Conservation (phyloP, 2,113 vertebrate species). For the Trochalopteron elliotii region DNA sequence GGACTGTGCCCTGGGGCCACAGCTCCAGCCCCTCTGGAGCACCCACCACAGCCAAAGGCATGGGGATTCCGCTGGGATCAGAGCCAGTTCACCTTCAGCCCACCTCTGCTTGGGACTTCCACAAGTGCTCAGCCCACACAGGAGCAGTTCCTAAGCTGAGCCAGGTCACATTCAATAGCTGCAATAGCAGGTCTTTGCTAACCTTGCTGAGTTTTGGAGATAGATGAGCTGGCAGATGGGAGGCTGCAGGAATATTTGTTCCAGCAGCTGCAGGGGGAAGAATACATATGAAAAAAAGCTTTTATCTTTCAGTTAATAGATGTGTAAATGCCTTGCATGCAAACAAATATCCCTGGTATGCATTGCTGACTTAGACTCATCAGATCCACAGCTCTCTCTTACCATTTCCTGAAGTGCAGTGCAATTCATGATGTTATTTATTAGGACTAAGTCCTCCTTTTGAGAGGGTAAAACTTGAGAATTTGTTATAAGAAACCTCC, state of each 20-base stretch:
- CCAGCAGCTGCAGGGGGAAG: neutral
- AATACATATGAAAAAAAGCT: neutral
- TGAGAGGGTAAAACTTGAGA: neutral
- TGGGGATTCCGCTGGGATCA: fast-evolving
- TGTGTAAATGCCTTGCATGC: neutral
- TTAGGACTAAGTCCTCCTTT: neutral
- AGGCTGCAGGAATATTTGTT: neutral
- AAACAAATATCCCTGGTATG: neutral
- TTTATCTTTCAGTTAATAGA: neutral
- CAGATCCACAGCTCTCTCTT: neutral
- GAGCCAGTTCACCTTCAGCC: neutral
- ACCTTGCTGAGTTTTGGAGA: neutral
- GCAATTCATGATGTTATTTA: neutral
- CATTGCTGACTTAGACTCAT: neutral
- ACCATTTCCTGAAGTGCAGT: neutral
- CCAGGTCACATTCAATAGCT: neutral
- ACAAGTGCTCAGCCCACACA: neutral
- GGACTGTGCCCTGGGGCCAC: neutral
- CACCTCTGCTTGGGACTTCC: neutral
- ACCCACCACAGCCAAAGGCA: neutral
- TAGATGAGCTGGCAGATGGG: neutral
- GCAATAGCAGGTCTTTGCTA: neutral
- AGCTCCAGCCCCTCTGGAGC: neutral
- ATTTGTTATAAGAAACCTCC: neutral
- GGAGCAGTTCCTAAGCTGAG: neutral